Conservation (phyloP, 1,140 invertebrate genomes). For the Pantala flavescens region DNA sequence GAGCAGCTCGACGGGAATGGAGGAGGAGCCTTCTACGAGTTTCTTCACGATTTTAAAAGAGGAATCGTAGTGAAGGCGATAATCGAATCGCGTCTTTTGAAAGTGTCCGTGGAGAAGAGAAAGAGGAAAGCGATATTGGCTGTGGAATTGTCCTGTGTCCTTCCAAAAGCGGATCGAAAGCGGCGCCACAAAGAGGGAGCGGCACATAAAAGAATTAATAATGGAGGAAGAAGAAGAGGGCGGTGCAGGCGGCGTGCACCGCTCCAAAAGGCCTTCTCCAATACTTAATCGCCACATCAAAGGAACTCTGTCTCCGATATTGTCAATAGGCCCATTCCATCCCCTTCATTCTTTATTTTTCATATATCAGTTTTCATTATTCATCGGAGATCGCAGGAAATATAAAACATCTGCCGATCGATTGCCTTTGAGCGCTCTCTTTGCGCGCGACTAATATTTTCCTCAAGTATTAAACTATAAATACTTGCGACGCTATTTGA, state of each 20-base stretch:
- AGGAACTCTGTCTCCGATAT: neutral
- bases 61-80: no score
- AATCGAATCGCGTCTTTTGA: no score
- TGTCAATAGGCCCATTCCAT: neutral
- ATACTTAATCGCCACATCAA: constrained; percentile 6
- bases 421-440: neutral
- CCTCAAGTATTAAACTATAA: neutral
- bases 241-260: neutral
- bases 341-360: neutral
- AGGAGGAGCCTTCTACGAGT: no score
- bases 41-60: no score
- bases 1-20: no score
- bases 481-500: no score
- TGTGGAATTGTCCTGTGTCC: no score
- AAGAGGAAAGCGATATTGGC: no score
- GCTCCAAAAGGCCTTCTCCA: neutral
- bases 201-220: no score
- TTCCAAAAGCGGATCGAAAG: no score
- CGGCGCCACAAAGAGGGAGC: no score
- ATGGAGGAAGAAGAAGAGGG: neutral
- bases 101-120: no score
- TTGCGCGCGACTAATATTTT: neutral
- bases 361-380: neutral
- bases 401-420: neutral
- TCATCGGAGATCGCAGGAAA: neutral